Percentiles rank a stretch among this genome's conserved stretches.
Conservation (phyloP, 2,113 vertebrate genomes). For the Platichthys stellatus region DNA sequence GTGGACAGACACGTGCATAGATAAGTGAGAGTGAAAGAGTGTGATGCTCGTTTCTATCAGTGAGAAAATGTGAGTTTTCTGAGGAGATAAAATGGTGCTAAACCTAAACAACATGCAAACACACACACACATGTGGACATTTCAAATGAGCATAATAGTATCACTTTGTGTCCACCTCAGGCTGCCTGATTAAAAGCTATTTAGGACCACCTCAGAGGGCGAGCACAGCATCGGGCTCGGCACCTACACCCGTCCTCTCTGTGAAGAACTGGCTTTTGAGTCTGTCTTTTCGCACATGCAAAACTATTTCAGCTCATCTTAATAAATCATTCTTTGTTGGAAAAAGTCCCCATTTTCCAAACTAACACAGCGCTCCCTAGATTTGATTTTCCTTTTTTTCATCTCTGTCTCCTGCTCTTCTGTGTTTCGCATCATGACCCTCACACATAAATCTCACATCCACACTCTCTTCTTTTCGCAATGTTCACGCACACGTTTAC, state of each 20-base stretch:
- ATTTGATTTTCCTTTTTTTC: conserved; percentile 2
- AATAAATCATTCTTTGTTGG: conserved; percentile 70
- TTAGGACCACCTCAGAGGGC: conserved; percentile 41
- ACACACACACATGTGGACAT: not conserved
- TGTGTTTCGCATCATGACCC: conserved; percentile 36
- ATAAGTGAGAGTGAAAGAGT: not conserved
- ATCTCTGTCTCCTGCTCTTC: not conserved
- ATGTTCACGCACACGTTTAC: too few relatives aligned
- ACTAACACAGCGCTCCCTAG: conserved; percentile 1
- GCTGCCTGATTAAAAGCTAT: conserved; percentile 58
- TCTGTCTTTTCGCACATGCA: conserved; percentile 40
- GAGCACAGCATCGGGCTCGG: not conserved
- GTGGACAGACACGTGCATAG: conserved; percentile 1
- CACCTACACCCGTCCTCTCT: conserved; percentile 21
- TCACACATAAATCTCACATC: conserved; percentile 14
- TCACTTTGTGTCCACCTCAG: conserved; percentile 30
- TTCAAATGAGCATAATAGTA: conserved; percentile 48
- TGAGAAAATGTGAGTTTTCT: conserved; percentile 9
- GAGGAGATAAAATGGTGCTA: conserved; percentile 14
- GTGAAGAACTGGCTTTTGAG: conserved; percentile 48
- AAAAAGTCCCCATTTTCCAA: conserved; percentile 47
- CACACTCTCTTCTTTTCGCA: not conserved
- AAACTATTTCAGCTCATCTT: conserved; percentile 67
- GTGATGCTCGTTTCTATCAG: conserved; percentile 1
- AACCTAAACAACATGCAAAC: not conserved